phyloP scores from a whole-genome alignment of 2,888 invertebrate genomes.

The Alentia gelatinosa region DNA sequence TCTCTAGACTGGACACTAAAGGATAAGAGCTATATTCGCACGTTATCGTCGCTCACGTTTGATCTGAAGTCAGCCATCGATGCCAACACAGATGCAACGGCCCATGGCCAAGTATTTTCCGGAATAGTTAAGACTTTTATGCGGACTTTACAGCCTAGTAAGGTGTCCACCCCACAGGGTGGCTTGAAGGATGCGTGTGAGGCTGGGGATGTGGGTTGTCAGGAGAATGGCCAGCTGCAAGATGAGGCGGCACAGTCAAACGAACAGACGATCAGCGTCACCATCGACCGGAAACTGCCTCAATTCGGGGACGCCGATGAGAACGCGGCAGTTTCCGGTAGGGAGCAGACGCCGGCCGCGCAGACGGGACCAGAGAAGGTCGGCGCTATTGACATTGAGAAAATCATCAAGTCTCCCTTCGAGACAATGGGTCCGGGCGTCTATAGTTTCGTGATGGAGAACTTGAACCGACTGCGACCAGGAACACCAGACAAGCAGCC shows the following conservation, averaged over 20 bases:
- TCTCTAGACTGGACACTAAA: slow-evolving; percentile 23
- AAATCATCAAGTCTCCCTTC: slow-evolving; percentile 42
- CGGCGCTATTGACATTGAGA: not conserved
- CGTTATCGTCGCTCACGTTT: not conserved
- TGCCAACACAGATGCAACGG: not conserved
- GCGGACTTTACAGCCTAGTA: not conserved
- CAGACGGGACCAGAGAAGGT: not conserved
- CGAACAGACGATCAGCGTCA: not conserved
- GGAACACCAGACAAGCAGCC: not conserved
- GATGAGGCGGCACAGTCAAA: not conserved
- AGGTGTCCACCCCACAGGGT: not conserved
- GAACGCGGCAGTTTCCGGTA: too few relatives aligned
- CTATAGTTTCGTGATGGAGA: slow-evolving; percentile 25
- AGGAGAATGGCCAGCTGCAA: not conserved
- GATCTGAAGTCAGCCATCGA: not conserved
- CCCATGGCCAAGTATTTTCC: not conserved
- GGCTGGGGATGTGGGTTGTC: not conserved
- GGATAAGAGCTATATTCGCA: not conserved
- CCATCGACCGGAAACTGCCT: not conserved
- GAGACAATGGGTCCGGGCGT: slow-evolving; percentile 37
- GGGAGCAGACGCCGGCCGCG: not conserved
- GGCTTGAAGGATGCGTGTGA: not conserved
- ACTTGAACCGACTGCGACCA: not conserved
- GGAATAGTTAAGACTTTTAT: slow-evolving; percentile 14
- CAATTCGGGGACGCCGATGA: not conserved